phyloP scores from a whole-genome alignment of 2,888 invertebrate species.

The Euphydryas editha region DNA sequence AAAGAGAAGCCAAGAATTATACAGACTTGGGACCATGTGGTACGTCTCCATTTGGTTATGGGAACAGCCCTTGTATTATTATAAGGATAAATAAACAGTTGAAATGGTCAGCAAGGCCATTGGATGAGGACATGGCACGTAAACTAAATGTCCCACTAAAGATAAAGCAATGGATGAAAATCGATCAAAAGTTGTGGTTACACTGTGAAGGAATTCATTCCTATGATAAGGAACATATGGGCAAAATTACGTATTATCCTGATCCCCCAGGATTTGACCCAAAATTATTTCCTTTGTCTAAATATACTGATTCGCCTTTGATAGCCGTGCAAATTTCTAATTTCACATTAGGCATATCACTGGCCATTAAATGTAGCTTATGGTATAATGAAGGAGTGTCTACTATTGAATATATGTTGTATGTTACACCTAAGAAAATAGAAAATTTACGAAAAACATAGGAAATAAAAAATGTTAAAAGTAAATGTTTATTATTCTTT shows the following conservation, averaged over 20 bases:
- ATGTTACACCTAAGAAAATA: constrained; percentile 55
- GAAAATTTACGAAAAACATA: background rate
- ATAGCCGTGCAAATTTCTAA: constrained; percentile 68
- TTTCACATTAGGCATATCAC: constrained; percentile 65
- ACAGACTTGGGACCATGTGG: constrained; percentile 67
- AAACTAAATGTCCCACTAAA: constrained; percentile 52
- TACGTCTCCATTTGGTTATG: constrained; percentile 67
- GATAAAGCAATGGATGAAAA: constrained; percentile 59
- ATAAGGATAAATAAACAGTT: constrained; percentile 68
- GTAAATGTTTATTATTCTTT: background rate
- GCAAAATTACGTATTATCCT: constrained; percentile 65
- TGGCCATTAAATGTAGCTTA: constrained; percentile 67
- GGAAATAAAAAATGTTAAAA: background rate
- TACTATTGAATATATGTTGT: constrained; percentile 62
- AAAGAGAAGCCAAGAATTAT: constrained; percentile 45
- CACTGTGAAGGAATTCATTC: constrained; percentile 64
- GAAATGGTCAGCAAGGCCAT: constrained; percentile 64
- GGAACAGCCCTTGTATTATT: constrained; percentile 65
- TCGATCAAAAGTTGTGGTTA: constrained; percentile 63
- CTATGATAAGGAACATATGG: constrained; percentile 71
- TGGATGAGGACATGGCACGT: constrained; percentile 51
- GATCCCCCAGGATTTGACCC: constrained; percentile 73
- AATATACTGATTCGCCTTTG: constrained; percentile 54
- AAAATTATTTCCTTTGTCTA: constrained; percentile 56
- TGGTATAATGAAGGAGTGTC: constrained; percentile 69